Percentiles rank a stretch among this genome's conserved stretches.
These are phyloP conservation scores for Sarcophaga bullata DNA, from an alignment of 1,140 invertebrate species.

Conservation along the genomic window DNA sequence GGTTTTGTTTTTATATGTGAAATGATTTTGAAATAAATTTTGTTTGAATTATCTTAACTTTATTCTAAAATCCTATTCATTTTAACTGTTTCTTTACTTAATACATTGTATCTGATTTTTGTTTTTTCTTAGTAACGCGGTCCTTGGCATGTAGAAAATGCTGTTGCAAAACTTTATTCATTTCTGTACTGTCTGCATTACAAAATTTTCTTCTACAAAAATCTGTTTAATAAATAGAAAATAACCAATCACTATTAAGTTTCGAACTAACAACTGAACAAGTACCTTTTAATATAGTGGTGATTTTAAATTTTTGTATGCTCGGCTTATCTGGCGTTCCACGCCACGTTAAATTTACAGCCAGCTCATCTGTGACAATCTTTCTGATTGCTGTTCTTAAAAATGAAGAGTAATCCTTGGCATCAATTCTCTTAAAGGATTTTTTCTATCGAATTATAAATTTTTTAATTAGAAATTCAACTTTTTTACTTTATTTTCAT, in stretches of 20 bases:
- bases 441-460: neutral
- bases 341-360: neutral
- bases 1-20: too few relatives aligned
- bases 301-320: neutral
- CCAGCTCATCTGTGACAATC: neutral
- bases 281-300: neutral
- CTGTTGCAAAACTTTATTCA: neutral
- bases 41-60: too few relatives aligned
- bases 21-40: too few relatives aligned
- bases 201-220: neutral
- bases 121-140: neutral
- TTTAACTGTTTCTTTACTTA: too few relatives aligned
- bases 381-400: neutral
- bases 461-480: too few relatives aligned
- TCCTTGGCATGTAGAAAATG: slow-evolving; percentile 1
- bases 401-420: neutral
- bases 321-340: neutral
- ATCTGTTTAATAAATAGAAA: neutral
- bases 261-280: neutral
- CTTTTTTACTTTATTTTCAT: too few relatives aligned
- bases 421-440: neutral
- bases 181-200: neutral
- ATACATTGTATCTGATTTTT: neutral
- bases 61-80: too few relatives aligned
- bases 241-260: neutral